Conservation (phyloP, 2,888 invertebrate species). For the Gymnocheta viridis region DNA sequence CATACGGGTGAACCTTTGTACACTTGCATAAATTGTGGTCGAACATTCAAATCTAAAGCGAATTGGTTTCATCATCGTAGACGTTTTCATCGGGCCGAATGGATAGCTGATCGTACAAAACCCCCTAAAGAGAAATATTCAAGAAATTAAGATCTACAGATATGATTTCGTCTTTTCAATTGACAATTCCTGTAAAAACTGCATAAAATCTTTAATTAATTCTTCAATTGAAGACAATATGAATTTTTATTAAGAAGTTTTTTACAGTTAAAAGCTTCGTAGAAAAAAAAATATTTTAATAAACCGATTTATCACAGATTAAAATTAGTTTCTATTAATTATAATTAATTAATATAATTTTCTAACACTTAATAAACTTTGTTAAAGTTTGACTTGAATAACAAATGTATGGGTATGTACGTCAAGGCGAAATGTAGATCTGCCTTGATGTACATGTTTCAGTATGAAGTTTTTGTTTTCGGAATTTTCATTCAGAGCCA, state of each 20-base stretch:
- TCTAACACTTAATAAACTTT: no score
- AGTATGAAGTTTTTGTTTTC: no score
- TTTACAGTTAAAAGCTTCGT: background rate
- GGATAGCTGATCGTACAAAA: constrained; percentile 74
- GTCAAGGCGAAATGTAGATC: no score
- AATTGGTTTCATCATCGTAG: constrained; percentile 79
- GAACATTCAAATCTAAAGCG: constrained; percentile 78
- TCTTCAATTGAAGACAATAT: background rate
- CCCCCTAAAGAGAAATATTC: constrained; percentile 64
- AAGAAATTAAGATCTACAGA: constrained; percentile 68
- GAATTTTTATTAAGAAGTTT: background rate
- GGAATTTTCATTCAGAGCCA: no score
- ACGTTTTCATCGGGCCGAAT: constrained; percentile 78
- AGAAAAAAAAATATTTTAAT: background rate
- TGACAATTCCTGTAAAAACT: background rate
- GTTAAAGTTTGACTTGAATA: no score
- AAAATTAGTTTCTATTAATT: background rate
- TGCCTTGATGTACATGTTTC: no score
- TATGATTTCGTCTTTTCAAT: background rate
- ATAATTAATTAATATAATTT: no score
- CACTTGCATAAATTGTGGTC: constrained; percentile 77
- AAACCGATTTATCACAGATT: background rate
- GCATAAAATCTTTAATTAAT: background rate
- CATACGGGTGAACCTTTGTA: constrained; percentile 78
- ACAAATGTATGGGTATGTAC: no score